phyloP scores from a whole-genome alignment of 2,797 vertebrate genomes.

The Chelmon rostratus region DNA sequence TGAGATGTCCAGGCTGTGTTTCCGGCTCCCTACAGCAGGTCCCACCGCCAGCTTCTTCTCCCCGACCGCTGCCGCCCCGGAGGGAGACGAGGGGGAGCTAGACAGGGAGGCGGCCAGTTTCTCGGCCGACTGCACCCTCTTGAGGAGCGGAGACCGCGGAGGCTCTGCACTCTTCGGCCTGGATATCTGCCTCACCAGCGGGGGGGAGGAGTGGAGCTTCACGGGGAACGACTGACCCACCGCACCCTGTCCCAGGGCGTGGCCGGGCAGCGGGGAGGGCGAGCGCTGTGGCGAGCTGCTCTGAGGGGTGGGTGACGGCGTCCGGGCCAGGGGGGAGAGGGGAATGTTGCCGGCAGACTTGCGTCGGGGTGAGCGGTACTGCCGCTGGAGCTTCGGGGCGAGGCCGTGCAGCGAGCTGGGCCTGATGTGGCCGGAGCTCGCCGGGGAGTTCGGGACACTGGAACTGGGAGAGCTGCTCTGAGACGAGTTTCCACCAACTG shows the following conservation, averaged over 20 bases:
- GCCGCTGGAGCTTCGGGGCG: conserved; percentile 96
- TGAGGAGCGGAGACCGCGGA: conserved; percentile 94
- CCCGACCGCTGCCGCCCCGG: conserved; percentile 70
- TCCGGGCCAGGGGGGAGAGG: conserved; percentile 95
- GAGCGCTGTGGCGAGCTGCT: conserved; percentile 95
- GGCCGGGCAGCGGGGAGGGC: conserved; percentile 91
- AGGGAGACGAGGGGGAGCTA: conserved; percentile 78
- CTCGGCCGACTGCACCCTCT: conserved; percentile 96
- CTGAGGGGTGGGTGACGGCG: conserved; percentile 94
- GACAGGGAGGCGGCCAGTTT: conserved; percentile 91
- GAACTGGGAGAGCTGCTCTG: conserved; percentile 98
- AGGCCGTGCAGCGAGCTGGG: conserved; percentile 96
- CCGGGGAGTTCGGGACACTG: conserved; percentile 96
- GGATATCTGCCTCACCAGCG: conserved; percentile 92
- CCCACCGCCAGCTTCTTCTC: conserved; percentile 89
- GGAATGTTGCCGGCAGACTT: conserved; percentile 98
- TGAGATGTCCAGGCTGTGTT: conserved; percentile 94
- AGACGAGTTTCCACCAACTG: conserved; percentile 94
- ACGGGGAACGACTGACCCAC: conserved; percentile 90
- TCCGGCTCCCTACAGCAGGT: conserved; percentile 80
- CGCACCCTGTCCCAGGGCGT: conserved; percentile 83
- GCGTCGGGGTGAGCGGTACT: conserved; percentile 95
- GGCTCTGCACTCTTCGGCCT: conserved; percentile 95
- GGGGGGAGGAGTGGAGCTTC: conserved; percentile 95
- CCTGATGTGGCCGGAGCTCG: conserved; percentile 94